Evolutionary conservation across 2,888 invertebrate genomes (phyloP), one percentile per base, ranked within the genome.

Genomic region (Eristalis pertinax): DNA sequence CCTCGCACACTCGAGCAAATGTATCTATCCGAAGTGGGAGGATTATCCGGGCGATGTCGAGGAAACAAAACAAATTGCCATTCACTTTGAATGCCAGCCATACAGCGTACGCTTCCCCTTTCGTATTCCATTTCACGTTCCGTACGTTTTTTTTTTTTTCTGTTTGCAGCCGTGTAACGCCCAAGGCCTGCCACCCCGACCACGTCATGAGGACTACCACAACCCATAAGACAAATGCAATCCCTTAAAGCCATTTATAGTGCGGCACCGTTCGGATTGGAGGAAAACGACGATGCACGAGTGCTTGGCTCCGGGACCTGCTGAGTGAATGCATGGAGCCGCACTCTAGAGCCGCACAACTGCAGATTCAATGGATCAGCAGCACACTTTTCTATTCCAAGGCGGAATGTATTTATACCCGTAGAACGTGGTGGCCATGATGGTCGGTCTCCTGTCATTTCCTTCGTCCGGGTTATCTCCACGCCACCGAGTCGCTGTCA

Each of bases 1-100:
- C 13, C 38, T 13, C 13, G 13, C 80, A 67, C 70, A 65, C 15
- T 19, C 50, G n/a, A 19, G n/a, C 50, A 50, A 19, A 50, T 50
- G 50, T 50, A 50, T 50, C 50, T 8, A 19, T 19, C 19, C 38
- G 50, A 67, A 77, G 78, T 70, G 65, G 82, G 70, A 74, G 82
- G 83, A 83, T 78, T 86, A 86, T 83, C 78, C 83, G 24, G 72
- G 70, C 67, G 43, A 84, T 80, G 84, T 79, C 79, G 84, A 43
- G 41, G 22, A 75, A 80, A 84, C 84, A 87, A 83, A 87, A 87
- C 84, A 80, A 87, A 87, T 87, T 87, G 84, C 87, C 68, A 87
- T 84, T 87, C 87, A 87, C 72, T 87, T 86, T 86, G 86, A 83
- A 86, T 86, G 78, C 77, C 69, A 84, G 73, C 24, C 62, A 15